Conservation (phyloP, 2,888 invertebrate genomes). For the Trissoscelio sp. region DNA sequence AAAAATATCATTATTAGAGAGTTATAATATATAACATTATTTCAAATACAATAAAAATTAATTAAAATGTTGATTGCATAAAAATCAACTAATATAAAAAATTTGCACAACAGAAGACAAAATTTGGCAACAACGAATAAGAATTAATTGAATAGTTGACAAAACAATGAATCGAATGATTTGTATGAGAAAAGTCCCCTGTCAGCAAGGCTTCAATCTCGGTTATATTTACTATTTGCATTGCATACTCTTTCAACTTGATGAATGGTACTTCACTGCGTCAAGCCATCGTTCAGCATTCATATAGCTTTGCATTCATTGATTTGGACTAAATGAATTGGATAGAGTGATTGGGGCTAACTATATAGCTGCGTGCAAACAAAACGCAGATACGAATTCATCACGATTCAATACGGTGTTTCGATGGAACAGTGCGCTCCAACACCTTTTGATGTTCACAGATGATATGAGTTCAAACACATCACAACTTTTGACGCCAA, state of each 20-base stretch:
- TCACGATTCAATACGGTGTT: conserved; percentile 52
- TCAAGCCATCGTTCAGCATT: conserved; percentile 49
- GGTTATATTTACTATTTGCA: conserved; percentile 53
- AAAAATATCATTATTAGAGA: too few relatives aligned
- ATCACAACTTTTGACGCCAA: conserved; percentile 21
- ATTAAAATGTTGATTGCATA: too few relatives aligned
- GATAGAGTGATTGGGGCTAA: conserved; percentile 58
- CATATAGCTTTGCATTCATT: conserved; percentile 56
- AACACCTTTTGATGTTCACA: conserved; percentile 45
- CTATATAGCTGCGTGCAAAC: conserved; percentile 51
- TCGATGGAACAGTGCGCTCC: conserved; percentile 34
- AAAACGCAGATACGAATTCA: conserved; percentile 54
- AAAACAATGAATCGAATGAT: conserved; percentile 34
- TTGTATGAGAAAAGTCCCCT: conserved; percentile 43
- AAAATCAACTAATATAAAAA: too few relatives aligned
- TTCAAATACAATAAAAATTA: too few relatives aligned
- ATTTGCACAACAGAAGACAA: too few relatives aligned
- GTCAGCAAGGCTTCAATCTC: conserved; percentile 47
- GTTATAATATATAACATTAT: too few relatives aligned
- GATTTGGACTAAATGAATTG: conserved; percentile 59
- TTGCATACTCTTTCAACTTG: conserved; percentile 53
- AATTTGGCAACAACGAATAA: conserved; percentile 22
- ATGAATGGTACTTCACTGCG: conserved; percentile 54
- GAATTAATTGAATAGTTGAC: conserved; percentile 34
- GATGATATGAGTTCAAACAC: conserved; percentile 25